Evolutionary conservation across 2,797 vertebrate species (phyloP).

Genomic region (Cheracebus regulus): DNA sequence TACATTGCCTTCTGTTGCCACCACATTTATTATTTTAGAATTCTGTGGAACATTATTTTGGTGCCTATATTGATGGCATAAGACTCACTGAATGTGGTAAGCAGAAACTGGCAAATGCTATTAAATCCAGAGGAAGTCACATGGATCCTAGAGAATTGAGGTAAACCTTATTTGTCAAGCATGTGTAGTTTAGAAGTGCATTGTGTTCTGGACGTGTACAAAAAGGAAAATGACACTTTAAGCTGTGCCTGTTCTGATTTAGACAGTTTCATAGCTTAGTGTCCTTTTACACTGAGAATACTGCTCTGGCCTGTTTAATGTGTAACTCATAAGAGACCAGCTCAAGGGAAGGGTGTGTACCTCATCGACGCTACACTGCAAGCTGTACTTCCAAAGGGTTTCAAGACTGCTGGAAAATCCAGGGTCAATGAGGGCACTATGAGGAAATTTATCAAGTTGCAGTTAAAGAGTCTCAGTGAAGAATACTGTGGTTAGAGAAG

Average conservation of each 20-base stretch:
- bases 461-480: neutral
- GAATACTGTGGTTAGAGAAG: neutral
- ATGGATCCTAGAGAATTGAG: neutral
- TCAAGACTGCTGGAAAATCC: neutral
- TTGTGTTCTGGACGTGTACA: neutral
- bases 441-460: neutral
- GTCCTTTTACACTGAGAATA: neutral
- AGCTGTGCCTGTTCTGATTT: neutral
- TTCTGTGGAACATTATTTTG: neutral
- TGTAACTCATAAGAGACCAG: neutral
- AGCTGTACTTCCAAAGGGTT: neutral
- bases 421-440: neutral
- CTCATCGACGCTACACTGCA: neutral
- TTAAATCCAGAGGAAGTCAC: neutral
- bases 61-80: neutral
- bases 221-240: neutral
- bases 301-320: neutral
- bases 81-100: neutral
- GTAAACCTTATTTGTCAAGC: neutral
- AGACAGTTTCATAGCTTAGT: neutral
- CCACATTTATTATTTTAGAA: neutral
- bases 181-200: neutral
- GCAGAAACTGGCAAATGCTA: neutral
- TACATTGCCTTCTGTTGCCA: neutral
- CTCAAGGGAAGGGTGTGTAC: neutral